These are phyloP conservation scores for Mythimna albipuncta DNA, from an alignment of 2,888 invertebrate species.

Conservation along the genomic window DNA sequence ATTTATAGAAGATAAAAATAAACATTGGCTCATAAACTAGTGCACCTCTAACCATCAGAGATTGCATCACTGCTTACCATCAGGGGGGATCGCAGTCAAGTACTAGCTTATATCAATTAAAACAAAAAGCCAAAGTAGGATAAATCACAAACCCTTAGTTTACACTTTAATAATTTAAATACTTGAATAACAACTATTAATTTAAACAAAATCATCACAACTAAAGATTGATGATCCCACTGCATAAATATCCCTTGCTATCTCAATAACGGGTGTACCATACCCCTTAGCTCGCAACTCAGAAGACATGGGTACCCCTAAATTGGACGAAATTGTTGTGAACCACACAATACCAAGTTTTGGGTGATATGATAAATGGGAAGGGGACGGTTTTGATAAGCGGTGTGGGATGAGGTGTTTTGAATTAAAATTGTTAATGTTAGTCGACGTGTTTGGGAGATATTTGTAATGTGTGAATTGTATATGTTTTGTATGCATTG, in stretches of 20 bases:
- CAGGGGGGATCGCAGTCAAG: too few relatives aligned
- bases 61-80: too few relatives aligned
- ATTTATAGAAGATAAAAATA: too few relatives aligned
- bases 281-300: constrained; percentile 56
- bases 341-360: constrained; percentile 71
- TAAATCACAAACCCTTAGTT: too few relatives aligned
- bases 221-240: constrained; percentile 38
- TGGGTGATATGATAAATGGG: constrained; percentile 70
- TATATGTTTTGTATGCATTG: background rate
- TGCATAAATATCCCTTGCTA: constrained; percentile 34
- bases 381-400: constrained; percentile 58
- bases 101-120: too few relatives aligned
- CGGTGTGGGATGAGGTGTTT: constrained; percentile 56
- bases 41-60: too few relatives aligned
- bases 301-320: constrained; percentile 63
- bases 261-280: constrained; percentile 40
- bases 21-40: too few relatives aligned
- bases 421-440: constrained; percentile 68
- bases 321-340: constrained; percentile 77
- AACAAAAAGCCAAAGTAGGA: too few relatives aligned
- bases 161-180: too few relatives aligned
- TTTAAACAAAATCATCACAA: constrained; percentile 22
- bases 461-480: constrained; percentile 6
- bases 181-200: constrained; percentile 2
- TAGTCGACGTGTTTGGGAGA: constrained; percentile 64